These are phyloP conservation scores for Tenthredo amoena DNA, from an alignment of 2,888 invertebrate genomes.

Conservation along the genomic window DNA sequence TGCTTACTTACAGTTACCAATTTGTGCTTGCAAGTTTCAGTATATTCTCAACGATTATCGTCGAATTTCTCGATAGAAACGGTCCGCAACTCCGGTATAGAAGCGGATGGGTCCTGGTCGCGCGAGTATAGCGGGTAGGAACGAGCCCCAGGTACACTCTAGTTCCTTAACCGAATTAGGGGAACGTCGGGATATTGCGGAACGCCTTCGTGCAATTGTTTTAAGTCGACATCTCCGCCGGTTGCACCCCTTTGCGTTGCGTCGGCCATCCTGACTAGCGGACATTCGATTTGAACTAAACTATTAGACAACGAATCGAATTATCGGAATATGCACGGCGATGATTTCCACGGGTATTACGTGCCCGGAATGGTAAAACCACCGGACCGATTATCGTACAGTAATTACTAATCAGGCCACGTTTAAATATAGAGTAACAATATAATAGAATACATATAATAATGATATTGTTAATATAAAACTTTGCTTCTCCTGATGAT, in stretches of 20 bases:
- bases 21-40: neutral
- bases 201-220: conserved; percentile 75
- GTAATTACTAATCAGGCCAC: conserved; percentile 28
- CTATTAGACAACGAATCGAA: conserved; percentile 73
- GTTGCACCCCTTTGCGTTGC: conserved; percentile 57
- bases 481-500: too few species aligned
- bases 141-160: conserved; percentile 62
- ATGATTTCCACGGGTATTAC: conserved; percentile 41
- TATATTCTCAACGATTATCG: conserved; percentile 16
- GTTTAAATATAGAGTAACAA: neutral
- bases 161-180: conserved; percentile 76
- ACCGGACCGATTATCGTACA: conserved; percentile 37
- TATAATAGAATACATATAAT: neutral
- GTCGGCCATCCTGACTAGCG: conserved; percentile 61
- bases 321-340: conserved; percentile 64
- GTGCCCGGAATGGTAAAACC: conserved; percentile 22
- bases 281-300: conserved; percentile 78
- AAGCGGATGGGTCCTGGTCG: conserved; percentile 27
- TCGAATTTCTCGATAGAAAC: conserved; percentile 13
- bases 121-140: conserved; percentile 16
- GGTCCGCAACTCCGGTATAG: conserved; percentile 8
- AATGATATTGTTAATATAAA: neutral
- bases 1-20: neutral
- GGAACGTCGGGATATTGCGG: conserved; percentile 77
- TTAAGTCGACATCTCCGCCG: conserved; percentile 76